Conservation (phyloP, 2,888 invertebrate species). For the Biston betularia region DNA sequence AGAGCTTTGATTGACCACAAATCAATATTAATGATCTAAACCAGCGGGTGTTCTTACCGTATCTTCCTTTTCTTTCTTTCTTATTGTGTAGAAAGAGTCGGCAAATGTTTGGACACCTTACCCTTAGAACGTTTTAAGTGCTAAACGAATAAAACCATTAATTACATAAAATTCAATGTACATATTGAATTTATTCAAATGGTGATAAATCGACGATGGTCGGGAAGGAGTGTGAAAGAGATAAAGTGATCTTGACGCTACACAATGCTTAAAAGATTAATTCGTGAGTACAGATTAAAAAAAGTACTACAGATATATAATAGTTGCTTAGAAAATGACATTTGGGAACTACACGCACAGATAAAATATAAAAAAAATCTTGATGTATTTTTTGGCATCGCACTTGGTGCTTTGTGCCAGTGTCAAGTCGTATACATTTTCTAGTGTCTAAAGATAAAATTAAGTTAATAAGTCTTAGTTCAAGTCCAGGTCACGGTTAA, state of each 20-base stretch:
- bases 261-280: slow-evolving; percentile 1
- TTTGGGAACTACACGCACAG: no score
- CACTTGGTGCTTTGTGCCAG: no score
- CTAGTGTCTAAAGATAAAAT: no score
- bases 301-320: no score
- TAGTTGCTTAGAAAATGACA: no score
- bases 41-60: slow-evolving; percentile 79
- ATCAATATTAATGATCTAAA: slow-evolving; percentile 86
- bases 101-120: slow-evolving; percentile 81
- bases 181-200: slow-evolving; percentile 87
- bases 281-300: slow-evolving; percentile 13
- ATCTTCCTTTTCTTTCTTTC: slow-evolving; percentile 59
- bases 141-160: slow-evolving; percentile 87
- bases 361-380: no score
- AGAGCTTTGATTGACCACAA: slow-evolving; percentile 86
- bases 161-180: slow-evolving; percentile 85
- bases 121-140: slow-evolving; percentile 85
- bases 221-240: slow-evolving; percentile 75
- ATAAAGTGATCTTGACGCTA: slow-evolving; percentile 39
- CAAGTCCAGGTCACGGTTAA: no score
- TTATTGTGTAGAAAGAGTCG: slow-evolving; percentile 57
- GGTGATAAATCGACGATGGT: slow-evolving; percentile 80
- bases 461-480: no score
- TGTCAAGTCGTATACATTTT: no score
- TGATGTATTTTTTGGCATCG: no score